Evolutionary conservation across 2,888 invertebrate genomes (phyloP).

Genomic region (Synergus japonicus): DNA sequence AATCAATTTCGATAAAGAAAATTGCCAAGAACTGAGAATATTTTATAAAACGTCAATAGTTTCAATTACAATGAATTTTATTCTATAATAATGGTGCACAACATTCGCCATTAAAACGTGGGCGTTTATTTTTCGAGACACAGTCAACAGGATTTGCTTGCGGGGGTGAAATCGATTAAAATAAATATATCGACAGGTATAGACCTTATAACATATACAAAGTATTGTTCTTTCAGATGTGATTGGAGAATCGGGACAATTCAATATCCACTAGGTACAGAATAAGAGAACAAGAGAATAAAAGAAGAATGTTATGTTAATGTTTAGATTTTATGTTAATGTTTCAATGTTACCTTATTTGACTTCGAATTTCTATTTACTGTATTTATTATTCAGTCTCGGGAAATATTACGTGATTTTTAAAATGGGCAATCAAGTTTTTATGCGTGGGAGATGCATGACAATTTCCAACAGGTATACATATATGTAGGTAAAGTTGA

Average conservation of each 20-base stretch:
- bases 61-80: conserved; percentile 10
- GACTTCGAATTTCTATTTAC: not conserved
- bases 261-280: not conserved
- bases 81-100: not conserved
- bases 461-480: not conserved
- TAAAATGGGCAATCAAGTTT: not conserved
- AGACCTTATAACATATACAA: not conserved
- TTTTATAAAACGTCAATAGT: not conserved
- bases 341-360: not conserved
- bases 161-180: not conserved
- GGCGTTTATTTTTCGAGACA: not conserved
- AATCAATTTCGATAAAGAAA: too few relatives aligned
- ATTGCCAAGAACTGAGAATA: not conserved
- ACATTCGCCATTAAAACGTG: not conserved
- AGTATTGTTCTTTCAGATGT: not conserved
- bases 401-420: not conserved
- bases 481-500: not conserved
- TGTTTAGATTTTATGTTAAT: too few relatives aligned
- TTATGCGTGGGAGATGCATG: not conserved
- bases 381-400: not conserved
- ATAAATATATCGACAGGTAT: conserved; percentile 9
- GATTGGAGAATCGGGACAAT: not conserved
- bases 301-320: not conserved
- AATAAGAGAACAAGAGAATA: not conserved
- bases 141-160: not conserved